These are phyloP conservation scores for Drosophila repletoides DNA, from an alignment of 1,140 invertebrate species.

Conservation along the genomic window DNA sequence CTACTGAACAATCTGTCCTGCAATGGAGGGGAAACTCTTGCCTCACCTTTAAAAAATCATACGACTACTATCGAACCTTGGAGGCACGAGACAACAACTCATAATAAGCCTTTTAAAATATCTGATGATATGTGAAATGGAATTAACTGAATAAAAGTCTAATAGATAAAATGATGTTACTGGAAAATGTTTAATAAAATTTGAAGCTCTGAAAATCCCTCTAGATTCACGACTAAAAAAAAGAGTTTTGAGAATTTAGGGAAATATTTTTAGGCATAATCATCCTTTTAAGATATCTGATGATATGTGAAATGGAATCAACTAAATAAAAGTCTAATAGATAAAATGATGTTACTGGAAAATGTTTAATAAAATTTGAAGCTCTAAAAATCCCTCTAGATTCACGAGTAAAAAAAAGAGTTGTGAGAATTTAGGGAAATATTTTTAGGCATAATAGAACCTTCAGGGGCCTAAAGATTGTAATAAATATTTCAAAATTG, in stretches of 20 bases:
- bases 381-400: no score
- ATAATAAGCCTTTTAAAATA: constrained; percentile 30
- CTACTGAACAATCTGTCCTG: not conserved
- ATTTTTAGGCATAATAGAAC: no score
- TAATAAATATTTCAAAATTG: no score
- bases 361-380: not conserved
- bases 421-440: no score
- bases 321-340: not conserved
- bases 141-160: not conserved
- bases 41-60: not conserved
- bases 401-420: no score
- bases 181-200: not conserved
- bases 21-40: not conserved
- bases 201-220: not conserved
- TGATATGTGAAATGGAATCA: constrained; percentile 14
- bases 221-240: no score
- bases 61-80: not conserved
- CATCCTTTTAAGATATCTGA: constrained; percentile 39
- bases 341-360: no score
- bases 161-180: no score
- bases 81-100: not conserved
- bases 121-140: constrained; percentile 35
- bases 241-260: no score
- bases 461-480: no score
- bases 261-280: no score